phyloP scores from a whole-genome alignment of 2,113 vertebrate genomes.

The Noctilio leporinus region DNA sequence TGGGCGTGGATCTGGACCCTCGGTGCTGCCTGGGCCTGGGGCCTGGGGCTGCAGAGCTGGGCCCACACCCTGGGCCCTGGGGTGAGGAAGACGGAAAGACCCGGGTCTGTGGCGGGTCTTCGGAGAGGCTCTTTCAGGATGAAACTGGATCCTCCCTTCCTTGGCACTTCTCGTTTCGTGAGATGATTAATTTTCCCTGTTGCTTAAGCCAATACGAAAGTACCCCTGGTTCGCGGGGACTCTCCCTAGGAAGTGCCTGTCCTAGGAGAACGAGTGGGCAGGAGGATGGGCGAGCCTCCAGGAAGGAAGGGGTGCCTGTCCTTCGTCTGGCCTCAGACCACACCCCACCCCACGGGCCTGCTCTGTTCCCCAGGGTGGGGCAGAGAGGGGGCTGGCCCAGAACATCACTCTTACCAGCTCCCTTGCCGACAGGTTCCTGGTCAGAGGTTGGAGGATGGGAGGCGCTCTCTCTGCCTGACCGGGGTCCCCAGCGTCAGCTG shows the following conservation, averaged over 20 bases:
- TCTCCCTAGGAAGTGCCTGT: neutral
- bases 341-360: neutral
- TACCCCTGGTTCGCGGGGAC: fast-evolving
- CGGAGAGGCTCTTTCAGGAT: neutral
- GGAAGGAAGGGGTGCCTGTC: neutral
- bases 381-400: neutral
- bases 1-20: neutral
- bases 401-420: neutral
- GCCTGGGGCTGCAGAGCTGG: neutral
- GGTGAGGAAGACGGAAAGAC: neutral
- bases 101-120: neutral
- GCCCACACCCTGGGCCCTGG: neutral
- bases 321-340: neutral
- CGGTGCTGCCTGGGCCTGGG: neutral
- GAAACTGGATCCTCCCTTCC: neutral
- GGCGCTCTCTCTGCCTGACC: neutral
- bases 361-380: fast-evolving
- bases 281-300: neutral
- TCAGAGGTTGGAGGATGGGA: neutral
- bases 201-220: neutral
- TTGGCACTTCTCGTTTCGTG: fast-evolving
- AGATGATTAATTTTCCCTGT: neutral
- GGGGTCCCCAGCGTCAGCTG: neutral
- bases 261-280: fast-evolving
- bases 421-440: neutral